phyloP scores from a whole-genome alignment of 2,113 vertebrate genomes.

The Circaetus gallicus region DNA sequence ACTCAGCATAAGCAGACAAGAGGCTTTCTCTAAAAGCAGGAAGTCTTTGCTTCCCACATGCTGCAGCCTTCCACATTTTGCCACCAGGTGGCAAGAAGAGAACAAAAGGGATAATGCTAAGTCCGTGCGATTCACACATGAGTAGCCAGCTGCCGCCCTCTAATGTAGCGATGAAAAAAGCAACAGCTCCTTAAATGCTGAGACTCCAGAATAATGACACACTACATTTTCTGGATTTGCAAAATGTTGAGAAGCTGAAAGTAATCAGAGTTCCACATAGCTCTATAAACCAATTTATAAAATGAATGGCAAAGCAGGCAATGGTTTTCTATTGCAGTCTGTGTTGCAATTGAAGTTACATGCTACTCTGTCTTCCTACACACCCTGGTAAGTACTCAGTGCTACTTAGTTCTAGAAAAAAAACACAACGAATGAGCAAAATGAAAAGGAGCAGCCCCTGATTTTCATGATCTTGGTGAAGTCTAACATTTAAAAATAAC shows the following conservation, averaged over 20 bases:
- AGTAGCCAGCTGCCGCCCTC: background rate
- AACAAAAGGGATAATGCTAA: background rate
- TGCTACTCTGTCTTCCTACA: background rate
- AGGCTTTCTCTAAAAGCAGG: background rate
- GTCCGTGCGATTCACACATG: background rate
- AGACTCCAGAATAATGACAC: background rate
- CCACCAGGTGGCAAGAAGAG: conserved; percentile 54
- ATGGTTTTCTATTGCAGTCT: background rate
- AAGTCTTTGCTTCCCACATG: background rate
- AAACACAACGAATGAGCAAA: background rate
- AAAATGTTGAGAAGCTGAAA: background rate
- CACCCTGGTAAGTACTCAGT: background rate
- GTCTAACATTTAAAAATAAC: background rate
- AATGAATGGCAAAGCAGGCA: background rate
- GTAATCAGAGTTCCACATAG: background rate
- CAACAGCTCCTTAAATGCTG: background rate
- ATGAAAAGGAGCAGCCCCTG: background rate
- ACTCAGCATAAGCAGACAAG: background rate
- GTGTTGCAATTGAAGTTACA: background rate
- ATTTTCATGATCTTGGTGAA: background rate
- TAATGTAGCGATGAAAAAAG: background rate
- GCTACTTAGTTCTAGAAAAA: background rate
- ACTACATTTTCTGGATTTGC: background rate
- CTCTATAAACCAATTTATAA: background rate
- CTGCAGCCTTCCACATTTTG: background rate